Percentiles rank a stretch among this genome's conserved stretches.
Evolutionary conservation across 2,888 invertebrate species (phyloP).

Genomic region (Heteromurus nitidus): DNA sequence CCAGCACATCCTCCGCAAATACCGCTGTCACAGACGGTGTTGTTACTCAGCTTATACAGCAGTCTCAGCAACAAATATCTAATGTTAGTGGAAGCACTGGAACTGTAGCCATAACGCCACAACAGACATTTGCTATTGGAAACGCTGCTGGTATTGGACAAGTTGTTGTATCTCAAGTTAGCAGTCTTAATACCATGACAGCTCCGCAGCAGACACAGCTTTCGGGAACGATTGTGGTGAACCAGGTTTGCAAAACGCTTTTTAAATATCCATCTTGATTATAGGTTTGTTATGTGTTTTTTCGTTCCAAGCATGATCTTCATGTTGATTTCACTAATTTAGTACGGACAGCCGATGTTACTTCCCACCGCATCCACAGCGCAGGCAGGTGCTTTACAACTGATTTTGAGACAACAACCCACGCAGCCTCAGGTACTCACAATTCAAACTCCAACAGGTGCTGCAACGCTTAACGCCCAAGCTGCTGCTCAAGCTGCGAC

Average conservation of each 20-base stretch:
- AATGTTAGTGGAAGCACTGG: conserved; percentile 60
- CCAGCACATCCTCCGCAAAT: conserved; percentile 27
- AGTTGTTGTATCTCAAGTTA: conserved; percentile 71
- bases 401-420: conserved; percentile 72
- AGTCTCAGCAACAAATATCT: conserved; percentile 62
- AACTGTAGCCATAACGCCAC: conserved; percentile 60
- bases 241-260: conserved; percentile 69
- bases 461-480: conserved; percentile 62
- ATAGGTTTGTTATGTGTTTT: not conserved
- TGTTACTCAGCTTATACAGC: conserved; percentile 68
- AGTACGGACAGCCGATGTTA: conserved; percentile 73
- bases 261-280: not conserved
- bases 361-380: conserved; percentile 71
- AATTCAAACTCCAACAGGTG: conserved; percentile 68
- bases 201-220: conserved; percentile 68
- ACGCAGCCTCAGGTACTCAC: conserved; percentile 72
- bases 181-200: conserved; percentile 62
- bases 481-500: conserved; percentile 53
- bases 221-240: conserved; percentile 72
- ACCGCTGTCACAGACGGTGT: conserved; percentile 55
- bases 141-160: conserved; percentile 68
- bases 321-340: conserved; percentile 32
- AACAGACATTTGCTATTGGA: conserved; percentile 69
- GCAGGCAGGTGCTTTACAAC: conserved; percentile 70
- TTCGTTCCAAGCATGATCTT: not conserved